Base-by-base conservation (phyloP, 1,140 invertebrate genomes). In the Meloidogyne chitwoodi region DNA sequence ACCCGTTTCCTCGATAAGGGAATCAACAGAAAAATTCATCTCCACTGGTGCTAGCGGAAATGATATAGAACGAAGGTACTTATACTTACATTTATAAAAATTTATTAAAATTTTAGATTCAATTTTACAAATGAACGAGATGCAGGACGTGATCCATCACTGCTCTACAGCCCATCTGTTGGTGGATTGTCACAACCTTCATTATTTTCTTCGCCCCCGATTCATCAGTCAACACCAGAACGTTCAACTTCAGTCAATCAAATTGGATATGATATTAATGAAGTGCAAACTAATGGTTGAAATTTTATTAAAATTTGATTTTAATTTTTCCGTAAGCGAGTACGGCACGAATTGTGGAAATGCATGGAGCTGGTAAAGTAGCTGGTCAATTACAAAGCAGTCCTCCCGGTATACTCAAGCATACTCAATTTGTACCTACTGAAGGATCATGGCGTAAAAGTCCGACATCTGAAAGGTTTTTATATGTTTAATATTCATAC, bases 231-330 rank as follows among this genome's bases (percentile, higher is more conserved):
- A 16, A 69, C 76, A 0, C 77, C 38, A 14, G 68, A 73, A 34
- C 67, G 38, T 4, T 65, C 68, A 2, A 71, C 68, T 27, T 63
- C 78, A 71, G 72, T 84, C 19, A 84, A 84, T 48, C 78, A 86
- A 68, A 84, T 83, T 77, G 84, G 84, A 22, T 87, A 87, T 62
- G 84, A 85, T 68, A 72, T 81, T 31, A 73, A 85, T 27, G 85
- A 87, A 81, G 83, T 85, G 19, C 80, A 84, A 29, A 87, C 83
- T 62, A 31, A 69, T 22, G 70, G 44, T 74, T 12, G 11, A 4
- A 67, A 26, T 22, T 63, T 24, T 64, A 16, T 24, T 11, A 61
- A 61, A 12, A 48, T 27, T 22, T 26, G n/a, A 4, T 61, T 61
- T 8, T n/a, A 34, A 65, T 11, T 44, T 14, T 70, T 68, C 0